Conservation (phyloP, 2,888 invertebrate genomes). For the Polyommatus iphigenia region DNA sequence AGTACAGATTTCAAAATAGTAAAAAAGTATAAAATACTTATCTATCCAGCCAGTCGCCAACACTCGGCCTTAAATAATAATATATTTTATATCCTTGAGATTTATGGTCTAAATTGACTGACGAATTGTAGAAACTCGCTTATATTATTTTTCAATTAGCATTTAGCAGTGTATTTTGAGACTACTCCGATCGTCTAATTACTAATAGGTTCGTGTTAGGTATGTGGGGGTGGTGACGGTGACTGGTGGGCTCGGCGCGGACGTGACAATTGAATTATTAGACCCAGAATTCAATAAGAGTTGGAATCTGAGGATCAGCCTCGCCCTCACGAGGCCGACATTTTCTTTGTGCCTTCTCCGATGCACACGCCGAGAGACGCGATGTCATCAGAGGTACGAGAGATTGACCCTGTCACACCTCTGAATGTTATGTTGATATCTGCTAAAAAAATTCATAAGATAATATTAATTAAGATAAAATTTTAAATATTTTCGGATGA, state of each 20-base stretch:
- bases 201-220: neutral
- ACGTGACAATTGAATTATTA: conserved; percentile 2
- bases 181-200: neutral
- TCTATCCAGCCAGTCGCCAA: no score
- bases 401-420: no score
- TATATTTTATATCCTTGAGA: no score
- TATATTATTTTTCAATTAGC: neutral
- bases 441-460: no score
- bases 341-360: neutral
- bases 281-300: neutral
- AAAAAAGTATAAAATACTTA: no score
- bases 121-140: neutral
- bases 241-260: neutral
- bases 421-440: no score
- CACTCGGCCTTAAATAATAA: no score
- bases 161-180: neutral
- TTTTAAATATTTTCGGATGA: no score
- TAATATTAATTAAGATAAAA: no score
- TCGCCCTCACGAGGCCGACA: no score
- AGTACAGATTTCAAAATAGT: no score
- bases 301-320: neutral
- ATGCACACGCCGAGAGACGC: neutral
- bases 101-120: neutral
- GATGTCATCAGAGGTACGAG: no score
- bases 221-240: neutral